Conservation (phyloP, 2,797 vertebrate species). For the Pseudomugil gertrudae region DNA sequence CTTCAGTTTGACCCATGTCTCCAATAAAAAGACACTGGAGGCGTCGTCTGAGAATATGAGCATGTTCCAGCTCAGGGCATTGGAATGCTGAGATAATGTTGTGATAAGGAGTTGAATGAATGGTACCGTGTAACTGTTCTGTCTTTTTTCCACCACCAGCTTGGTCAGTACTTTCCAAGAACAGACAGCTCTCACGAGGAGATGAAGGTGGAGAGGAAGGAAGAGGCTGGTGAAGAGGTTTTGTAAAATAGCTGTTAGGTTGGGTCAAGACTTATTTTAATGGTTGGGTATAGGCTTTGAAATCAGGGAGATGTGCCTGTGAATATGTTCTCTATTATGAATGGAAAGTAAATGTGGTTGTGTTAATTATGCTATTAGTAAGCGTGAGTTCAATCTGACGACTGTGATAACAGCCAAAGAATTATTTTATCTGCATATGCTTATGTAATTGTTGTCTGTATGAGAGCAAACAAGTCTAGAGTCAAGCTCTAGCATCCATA, state of each 20-base stretch:
- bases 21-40: slow-evolving; percentile 61
- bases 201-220: slow-evolving; percentile 16
- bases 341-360: background rate
- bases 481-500: background rate
- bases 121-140: slow-evolving; percentile 51
- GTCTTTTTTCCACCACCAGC: slow-evolving; percentile 33
- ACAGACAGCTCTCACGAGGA: slow-evolving; percentile 20
- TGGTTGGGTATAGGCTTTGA: slow-evolving; percentile 14
- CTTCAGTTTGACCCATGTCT: slow-evolving; percentile 62
- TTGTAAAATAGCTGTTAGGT: slow-evolving; percentile 19
- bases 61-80: slow-evolving; percentile 78
- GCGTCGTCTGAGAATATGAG: slow-evolving; percentile 74
- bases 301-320: slow-evolving; percentile 13
- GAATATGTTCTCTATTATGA: background rate
- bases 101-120: slow-evolving; percentile 73
- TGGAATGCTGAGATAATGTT: slow-evolving; percentile 82
- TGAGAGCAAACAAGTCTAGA: background rate
- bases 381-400: background rate
- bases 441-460: background rate
- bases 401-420: slow-evolving; percentile 2
- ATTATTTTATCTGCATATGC: background rate
- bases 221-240: slow-evolving; percentile 21
- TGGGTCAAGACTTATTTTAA: slow-evolving; percentile 26
- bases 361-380: slow-evolving; percentile 18
- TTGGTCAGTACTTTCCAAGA: slow-evolving; percentile 56